Evolutionary conservation across 2,797 vertebrate genomes (phyloP), one percentile per base, ranked within the genome.

Genomic region (Cyprinella venusta): DNA sequence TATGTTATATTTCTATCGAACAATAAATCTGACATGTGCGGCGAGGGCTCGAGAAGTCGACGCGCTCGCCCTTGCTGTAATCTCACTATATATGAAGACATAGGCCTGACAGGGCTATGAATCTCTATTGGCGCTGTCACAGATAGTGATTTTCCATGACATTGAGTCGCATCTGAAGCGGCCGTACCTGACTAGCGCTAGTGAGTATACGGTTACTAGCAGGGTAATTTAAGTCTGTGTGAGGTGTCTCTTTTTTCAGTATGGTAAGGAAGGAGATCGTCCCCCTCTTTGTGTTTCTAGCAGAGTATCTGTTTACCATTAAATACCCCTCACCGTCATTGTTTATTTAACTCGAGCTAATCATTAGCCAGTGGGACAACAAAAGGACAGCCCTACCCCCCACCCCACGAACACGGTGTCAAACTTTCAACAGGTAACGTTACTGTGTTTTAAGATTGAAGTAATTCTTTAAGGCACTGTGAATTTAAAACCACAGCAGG

Each of bases 311-410:
- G 52, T 42, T 94, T 92, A 87, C 91, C 81, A 90, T 91, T 93
- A 92, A 94, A 92, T 91, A 92, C 89, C 89, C 87, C 89, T 92
- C 90, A 88, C 86, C 86, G 77, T 90, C 90, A 90, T 94, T 92
- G 91, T 90, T 94, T 91, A 93, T 93, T 94, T 89, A 93, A 91
- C 80, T 86, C 77, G 88, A 77, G 91, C 92, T 92, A 93, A 93
- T 93, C 90, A 93, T 89, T 89, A 88, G 85, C 88, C 80, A 84
- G 87, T 90, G 89, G 89, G 87, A 89, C 85, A 88, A 87, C 84
- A 89, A 86, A 80, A 86, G 88, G 88, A 90, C 87, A 88, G 88
- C 89, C 86, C 87, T 9, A 48, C 86, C 89, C 86, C 86, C 87
- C 45, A 48, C 86, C 86, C 82, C 89, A 87, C 26, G 87, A 89